Conservation (phyloP, 64 coral and sea anemone species). For the Montipora efflorescens region DNA sequence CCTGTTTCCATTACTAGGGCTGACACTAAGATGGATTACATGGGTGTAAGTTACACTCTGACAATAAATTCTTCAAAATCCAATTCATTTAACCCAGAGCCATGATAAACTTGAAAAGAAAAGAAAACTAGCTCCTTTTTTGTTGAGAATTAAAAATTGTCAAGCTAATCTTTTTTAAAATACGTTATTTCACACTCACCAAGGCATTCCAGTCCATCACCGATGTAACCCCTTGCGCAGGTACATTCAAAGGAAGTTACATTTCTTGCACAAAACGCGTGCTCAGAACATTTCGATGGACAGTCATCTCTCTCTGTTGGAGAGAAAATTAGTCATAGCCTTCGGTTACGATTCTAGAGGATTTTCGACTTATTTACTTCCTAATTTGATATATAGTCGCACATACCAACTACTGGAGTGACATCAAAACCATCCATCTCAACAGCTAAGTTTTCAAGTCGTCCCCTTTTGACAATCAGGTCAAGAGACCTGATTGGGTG, state of each 20-base stretch:
- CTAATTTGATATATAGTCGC: not conserved
- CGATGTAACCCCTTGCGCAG: conserved; percentile 77
- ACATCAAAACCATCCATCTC: conserved; percentile 79
- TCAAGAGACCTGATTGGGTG: conserved; percentile 71
- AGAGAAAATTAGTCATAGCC: not conserved
- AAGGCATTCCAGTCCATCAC: conserved; percentile 74
- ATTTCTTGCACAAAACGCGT: conserved; percentile 77
- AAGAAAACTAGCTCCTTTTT: no score
- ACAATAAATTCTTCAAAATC: no score
- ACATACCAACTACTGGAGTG: conserved; percentile 78
- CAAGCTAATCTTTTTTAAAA: no score
- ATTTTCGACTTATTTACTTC: not conserved
- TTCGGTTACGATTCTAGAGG: no score
- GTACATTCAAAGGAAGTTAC: conserved; percentile 79
- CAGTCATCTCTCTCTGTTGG: conserved; percentile 77
- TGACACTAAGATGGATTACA: no score
- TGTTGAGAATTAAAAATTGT: no score
- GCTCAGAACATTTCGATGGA: conserved; percentile 70
- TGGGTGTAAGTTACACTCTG: no score
- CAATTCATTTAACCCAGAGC: no score
- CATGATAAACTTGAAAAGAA: no score
- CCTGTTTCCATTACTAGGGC: no score
- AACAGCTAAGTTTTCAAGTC: conserved; percentile 49
- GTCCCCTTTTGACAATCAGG: conserved; percentile 79
- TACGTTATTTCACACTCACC: conserved; percentile 34